Percentiles rank a stretch among this genome's conserved stretches.
These are phyloP conservation scores for Diplosoma virens DNA, from an alignment of 23 tunicate species.

Conservation along the genomic window DNA sequence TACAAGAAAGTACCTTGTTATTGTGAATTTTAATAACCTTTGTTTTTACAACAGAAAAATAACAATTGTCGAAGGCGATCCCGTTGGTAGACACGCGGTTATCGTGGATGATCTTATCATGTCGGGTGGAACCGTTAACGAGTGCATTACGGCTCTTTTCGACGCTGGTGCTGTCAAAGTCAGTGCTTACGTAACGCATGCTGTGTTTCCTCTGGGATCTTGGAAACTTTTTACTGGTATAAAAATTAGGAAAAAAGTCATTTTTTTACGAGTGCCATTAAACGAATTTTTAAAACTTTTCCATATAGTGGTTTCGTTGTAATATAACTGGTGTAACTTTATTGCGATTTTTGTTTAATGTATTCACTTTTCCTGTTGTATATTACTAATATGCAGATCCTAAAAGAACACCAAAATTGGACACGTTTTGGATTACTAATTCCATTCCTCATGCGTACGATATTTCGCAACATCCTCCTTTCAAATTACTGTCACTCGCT, in stretches of 20 bases:
- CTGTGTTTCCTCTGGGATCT: constrained; percentile 74
- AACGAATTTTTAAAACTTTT: no score
- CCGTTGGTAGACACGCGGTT: constrained; percentile 49
- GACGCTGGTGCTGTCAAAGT: constrained; percentile 54
- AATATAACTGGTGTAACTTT: no score
- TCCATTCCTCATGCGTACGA: constrained; percentile 75
- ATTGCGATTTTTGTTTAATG: no score
- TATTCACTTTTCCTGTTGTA: no score
- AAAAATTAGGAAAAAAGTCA: neutral
- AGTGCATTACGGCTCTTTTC: constrained; percentile 37
- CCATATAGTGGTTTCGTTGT: no score
- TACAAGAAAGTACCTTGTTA: no score
- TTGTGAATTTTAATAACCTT: no score
- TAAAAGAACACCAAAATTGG: neutral
- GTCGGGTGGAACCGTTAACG: constrained; percentile 65
- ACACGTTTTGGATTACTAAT: constrained; percentile 80
- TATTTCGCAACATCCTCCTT: constrained; percentile 62
- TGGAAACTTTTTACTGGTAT: constrained; percentile 52
- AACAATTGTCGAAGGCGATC: constrained; percentile 74
- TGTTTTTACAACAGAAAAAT: constrained; percentile 48
- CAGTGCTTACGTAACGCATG: constrained; percentile 78
- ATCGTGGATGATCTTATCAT: constrained; percentile 80
- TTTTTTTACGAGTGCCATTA: no score
- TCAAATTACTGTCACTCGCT: constrained; percentile 65
- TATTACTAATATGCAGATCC: no score